These are phyloP conservation scores for Stigmatopora nigra DNA, from an alignment of 2,113 vertebrate species.

Conservation along the genomic window DNA sequence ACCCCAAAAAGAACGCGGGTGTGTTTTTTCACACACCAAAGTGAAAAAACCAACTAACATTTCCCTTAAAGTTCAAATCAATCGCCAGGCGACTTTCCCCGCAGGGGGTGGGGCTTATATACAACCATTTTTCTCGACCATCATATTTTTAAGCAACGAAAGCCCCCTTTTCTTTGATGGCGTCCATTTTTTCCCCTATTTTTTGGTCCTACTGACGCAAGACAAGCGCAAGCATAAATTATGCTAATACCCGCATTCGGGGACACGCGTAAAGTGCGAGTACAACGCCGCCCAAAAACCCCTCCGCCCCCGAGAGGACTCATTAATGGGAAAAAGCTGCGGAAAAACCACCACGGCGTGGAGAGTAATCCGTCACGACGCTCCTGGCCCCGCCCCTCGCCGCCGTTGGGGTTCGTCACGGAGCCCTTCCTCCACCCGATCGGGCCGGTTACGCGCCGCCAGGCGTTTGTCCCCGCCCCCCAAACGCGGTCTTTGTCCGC, in stretches of 20 bases:
- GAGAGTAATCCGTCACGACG: constrained; percentile 59
- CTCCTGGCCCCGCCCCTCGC: constrained; percentile 49
- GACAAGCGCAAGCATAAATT: constrained; percentile 21
- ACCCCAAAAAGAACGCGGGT: constrained; percentile 7
- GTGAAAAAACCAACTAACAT: constrained; percentile 42
- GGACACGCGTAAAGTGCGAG: constrained; percentile 25
- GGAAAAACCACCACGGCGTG: constrained; percentile 15
- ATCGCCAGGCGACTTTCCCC: constrained; percentile 23
- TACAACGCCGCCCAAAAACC: constrained; percentile 19
- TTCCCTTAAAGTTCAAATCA: constrained; percentile 18
- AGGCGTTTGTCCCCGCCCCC: neutral
- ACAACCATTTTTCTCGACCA: neutral
- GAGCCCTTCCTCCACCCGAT: constrained; percentile 37
- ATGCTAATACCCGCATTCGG: constrained; percentile 31
- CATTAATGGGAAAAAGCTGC: constrained; percentile 54
- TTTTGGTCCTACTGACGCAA: constrained; percentile 14
- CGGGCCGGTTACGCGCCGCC: neutral
- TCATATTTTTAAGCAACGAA: neutral
- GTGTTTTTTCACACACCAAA: constrained; percentile 36
- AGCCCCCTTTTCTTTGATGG: neutral
- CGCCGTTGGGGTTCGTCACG: constrained; percentile 27
- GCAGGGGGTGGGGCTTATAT: constrained; percentile 4
- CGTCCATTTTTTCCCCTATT: no score
- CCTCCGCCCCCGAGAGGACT: constrained; percentile 43
- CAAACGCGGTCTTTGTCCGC: neutral